These are phyloP conservation scores for Parnassius orleans DNA, from an alignment of 2,888 invertebrate species.

Conservation along the genomic window DNA sequence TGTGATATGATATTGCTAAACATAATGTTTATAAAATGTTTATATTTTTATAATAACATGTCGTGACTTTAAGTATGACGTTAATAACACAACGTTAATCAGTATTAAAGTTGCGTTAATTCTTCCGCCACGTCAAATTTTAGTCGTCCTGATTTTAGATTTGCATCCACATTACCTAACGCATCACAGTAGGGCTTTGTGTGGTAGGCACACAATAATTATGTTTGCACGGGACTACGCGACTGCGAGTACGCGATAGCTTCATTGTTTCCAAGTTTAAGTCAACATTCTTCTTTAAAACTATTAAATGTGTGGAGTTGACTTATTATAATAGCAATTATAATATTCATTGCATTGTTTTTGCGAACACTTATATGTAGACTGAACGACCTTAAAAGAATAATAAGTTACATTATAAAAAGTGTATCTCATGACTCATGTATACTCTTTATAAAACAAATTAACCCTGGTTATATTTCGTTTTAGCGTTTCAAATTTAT, in stretches of 20 bases:
- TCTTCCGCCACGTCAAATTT: conserved; percentile 8
- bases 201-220: conserved; percentile 7
- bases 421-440: no score
- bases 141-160: background rate
- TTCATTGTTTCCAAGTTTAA: conserved; percentile 58
- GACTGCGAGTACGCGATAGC: conserved; percentile 31
- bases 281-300: conserved; percentile 49
- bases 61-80: conserved; percentile 1
- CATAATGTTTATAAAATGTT: no score
- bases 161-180: background rate
- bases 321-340: background rate
- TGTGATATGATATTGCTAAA: no score
- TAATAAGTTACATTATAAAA: no score
- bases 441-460: no score
- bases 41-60: no score
- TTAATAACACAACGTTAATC: conserved; percentile 9
- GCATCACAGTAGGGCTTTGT: background rate
- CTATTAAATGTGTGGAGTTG: conserved; percentile 45
- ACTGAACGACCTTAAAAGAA: no score
- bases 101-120: conserved; percentile 1
- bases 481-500: no score
- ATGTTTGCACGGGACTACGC: conserved; percentile 23
- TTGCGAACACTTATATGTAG: background rate
- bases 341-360: background rate
- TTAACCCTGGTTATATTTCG: no score